A percentile compares a stretch with the other conserved stretches of the same genome.
These are phyloP conservation scores for Coleophora flavipennella DNA, from an alignment of 2,888 invertebrate genomes.

Conservation along the genomic window DNA sequence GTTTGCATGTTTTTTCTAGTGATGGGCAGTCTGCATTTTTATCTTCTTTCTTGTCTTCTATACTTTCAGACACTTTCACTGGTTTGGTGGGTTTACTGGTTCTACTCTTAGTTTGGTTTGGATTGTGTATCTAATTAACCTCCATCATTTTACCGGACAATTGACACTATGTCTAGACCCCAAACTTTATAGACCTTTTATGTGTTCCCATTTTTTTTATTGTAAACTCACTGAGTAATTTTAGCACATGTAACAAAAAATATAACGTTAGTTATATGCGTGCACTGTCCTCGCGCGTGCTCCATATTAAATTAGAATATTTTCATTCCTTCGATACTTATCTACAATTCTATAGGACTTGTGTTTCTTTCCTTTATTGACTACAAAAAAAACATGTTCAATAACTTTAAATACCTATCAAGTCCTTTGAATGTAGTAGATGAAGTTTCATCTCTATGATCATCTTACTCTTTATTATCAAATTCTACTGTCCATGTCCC, in stretches of 20 bases:
- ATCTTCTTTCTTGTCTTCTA: conserved; percentile 35
- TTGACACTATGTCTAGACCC: conserved; percentile 23
- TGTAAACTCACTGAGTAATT: conserved; percentile 3
- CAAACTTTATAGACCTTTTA: conserved; percentile 29
- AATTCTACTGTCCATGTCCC: conserved; percentile 6
- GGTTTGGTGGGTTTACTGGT: conserved; percentile 4
- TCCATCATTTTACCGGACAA: conserved; percentile 42
- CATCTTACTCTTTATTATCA: conserved; percentile 4
- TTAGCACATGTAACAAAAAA: conserved; percentile 4
- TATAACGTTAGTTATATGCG: conserved; percentile 40
- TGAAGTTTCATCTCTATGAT: not conserved
- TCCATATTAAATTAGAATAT: conserved; percentile 1
- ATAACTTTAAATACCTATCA: too few species aligned
- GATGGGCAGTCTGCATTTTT: conserved; percentile 40
- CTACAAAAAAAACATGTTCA: not conserved
- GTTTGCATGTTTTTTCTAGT: conserved; percentile 56
- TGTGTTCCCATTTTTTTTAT: conserved; percentile 25
- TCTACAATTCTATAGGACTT: too few species aligned
- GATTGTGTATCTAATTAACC: conserved; percentile 41
- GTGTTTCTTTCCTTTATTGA: not conserved
- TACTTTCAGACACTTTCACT: conserved; percentile 38
- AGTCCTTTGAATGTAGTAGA: conserved; percentile 6
- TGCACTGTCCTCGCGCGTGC: conserved; percentile 7
- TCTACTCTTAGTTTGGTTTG: conserved; percentile 32
- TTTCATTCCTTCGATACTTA: too few species aligned